These are phyloP conservation scores for Meriones psammophilus DNA, from an alignment of 2,797 vertebrate species.

Conservation along the genomic window DNA sequence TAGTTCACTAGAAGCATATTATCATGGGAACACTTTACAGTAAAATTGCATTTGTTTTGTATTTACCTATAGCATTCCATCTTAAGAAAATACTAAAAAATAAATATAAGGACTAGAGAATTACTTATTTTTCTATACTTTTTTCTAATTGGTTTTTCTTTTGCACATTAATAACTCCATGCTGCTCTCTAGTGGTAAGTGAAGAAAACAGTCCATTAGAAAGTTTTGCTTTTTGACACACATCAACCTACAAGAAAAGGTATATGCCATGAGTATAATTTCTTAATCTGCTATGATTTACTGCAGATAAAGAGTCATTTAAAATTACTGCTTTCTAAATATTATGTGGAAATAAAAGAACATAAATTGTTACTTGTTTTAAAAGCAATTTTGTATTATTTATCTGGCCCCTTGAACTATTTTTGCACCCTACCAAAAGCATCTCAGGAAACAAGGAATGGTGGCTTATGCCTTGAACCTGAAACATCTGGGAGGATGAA, in stretches of 20 bases:
- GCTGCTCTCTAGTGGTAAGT: slow-evolving; percentile 85
- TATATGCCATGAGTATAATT: neutral
- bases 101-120: neutral
- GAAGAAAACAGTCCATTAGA: slow-evolving; percentile 8
- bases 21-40: neutral
- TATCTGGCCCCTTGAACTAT: neutral
- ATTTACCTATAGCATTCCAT: neutral
- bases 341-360: slow-evolving; percentile 14
- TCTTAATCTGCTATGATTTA: neutral
- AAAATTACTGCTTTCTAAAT: neutral
- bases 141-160: neutral
- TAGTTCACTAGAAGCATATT: neutral
- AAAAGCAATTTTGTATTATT: slow-evolving; percentile 61
- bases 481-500: neutral
- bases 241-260: slow-evolving; percentile 2
- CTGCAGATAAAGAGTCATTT: neutral
- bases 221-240: slow-evolving; percentile 41
- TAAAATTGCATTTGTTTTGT: slow-evolving; percentile 29
- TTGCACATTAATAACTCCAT: slow-evolving; percentile 70
- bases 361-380: slow-evolving; percentile 1
- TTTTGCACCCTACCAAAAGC: neutral
- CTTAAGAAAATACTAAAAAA: slow-evolving; percentile 40
- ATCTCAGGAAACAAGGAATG: neutral
- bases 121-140: slow-evolving; percentile 12
- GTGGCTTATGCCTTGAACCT: neutral